Evolutionary conservation across 2,888 invertebrate species (phyloP), one percentile per base, ranked within the genome.

Genomic region (Thecocarcelia acutangulata): DNA sequence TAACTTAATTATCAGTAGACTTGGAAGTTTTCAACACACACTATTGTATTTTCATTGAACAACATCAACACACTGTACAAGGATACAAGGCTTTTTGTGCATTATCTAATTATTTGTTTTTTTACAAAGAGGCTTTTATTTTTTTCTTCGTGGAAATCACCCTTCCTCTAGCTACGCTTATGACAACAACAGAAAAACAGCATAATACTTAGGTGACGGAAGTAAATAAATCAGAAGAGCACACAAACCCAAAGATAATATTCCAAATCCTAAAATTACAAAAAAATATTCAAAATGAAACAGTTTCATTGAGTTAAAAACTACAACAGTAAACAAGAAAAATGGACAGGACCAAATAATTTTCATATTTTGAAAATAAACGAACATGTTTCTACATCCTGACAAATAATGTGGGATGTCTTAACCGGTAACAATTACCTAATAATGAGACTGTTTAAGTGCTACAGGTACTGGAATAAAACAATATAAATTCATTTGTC

Each of bases 171-270:
- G n/a, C n/a, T n/a, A n/a, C n/a, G n/a, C n/a, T n/a, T n/a, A n/a
- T n/a, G n/a, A n/a, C n/a, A n/a, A n/a, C 42, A 42, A 42, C 42
- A n/a, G n/a, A n/a, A n/a, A n/a, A n/a, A n/a, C n/a, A n/a, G n/a
- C 59, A 42, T 12, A 42, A 44, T 4, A 40, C 46, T 63, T 42
- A 70, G 68, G 69, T 77, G 76, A 70, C 17, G 69, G 70, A 77
- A 77, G 21, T 48, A 77, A 77, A 77, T 70, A 77, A 70, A 77
- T 70, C 63, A 28, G 28, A 63, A 48, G 66, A 58, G 48, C 40
- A 37, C 8, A 58, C 9, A 40, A 48, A 56, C 24, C 21, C 15
- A 52, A 61, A 19, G 21, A 61, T 24, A 12, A 42, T 50, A 52
- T 52, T 19, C 52, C 15, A 52, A 76, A 61, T 54, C 37, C 44